Evolutionary conservation across 2,888 invertebrate species (phyloP), one percentile per base, ranked within the genome.

Genomic region (Drosophila siamana): DNA sequence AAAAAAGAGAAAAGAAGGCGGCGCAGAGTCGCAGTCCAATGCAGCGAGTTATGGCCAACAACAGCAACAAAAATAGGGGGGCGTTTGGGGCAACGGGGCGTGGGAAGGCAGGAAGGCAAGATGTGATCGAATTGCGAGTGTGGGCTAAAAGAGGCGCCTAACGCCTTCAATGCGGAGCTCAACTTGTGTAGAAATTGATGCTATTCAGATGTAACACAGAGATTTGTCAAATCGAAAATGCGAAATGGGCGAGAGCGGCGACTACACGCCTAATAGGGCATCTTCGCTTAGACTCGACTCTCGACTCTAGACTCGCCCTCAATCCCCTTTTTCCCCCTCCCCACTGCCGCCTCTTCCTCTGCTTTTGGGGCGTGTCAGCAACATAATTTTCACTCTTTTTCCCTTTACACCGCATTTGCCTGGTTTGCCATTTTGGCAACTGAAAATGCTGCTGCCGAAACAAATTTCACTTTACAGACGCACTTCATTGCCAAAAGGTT

Each of bases 321-420:
- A n/a, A n/a, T n/a, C n/a, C n/a, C n/a, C n/a, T n/a, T n/a, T n/a
- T n/a, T n/a, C n/a, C n/a, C n/a, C n/a, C n/a, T n/a, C n/a, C n/a
- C n/a, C n/a, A n/a, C n/a, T n/a, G n/a, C n/a, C n/a, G n/a, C n/a
- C n/a, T n/a, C n/a, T n/a, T n/a, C n/a, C n/a, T n/a, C n/a, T n/a
- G n/a, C n/a, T n/a, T 33, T 8, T n/a, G 11, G 57, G 69, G 63
- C 47, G 63, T 63, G 62, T 33, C 55, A 51, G 46, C 64, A 60
- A 67, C 77, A 64, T 65, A 73, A 80, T 77, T 69, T 66, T 66
- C 64, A 85, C 65, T 81, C 68, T 62, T 60, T 67, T 47, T 51
- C 52, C 16, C 65, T 78, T n/a, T n/a, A n/a, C n/a, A n/a, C n/a
- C n/a, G n/a, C 65, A 62, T 60, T 67, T 47, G 51, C 54, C 28